Conservation (phyloP, 2,888 invertebrate species). For the Volucella inflata region DNA sequence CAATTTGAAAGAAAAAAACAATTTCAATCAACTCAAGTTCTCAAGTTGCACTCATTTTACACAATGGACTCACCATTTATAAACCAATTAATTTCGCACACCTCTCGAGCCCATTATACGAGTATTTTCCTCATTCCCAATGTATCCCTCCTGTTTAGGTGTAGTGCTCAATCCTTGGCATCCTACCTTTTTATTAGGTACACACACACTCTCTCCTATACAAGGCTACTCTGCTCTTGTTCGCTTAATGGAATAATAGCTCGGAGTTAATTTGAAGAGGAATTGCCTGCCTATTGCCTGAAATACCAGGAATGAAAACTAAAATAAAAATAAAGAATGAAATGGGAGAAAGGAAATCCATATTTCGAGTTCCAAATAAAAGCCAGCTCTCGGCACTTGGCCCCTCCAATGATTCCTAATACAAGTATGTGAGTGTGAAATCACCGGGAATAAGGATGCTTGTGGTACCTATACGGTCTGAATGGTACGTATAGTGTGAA, state of each 20-base stretch:
- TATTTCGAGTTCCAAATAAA: slow-evolving; percentile 14
- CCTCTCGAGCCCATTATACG: slow-evolving; percentile 13
- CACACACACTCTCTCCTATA: slow-evolving; percentile 1
- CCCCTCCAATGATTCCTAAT: slow-evolving; percentile 53
- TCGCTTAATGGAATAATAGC: slow-evolving; percentile 61
- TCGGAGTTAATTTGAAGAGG: slow-evolving; percentile 66
- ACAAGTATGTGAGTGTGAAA: background rate
- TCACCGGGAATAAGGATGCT: slow-evolving; percentile 2
- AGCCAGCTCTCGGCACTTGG: slow-evolving; percentile 24
- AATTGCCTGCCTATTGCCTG: slow-evolving; percentile 32
- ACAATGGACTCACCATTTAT: slow-evolving; percentile 46
- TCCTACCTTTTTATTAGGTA: slow-evolving; percentile 26
- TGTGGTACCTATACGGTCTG: too few relatives aligned
- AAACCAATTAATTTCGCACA: slow-evolving; percentile 68
- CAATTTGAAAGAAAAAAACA: too few relatives aligned
- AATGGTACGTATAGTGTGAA: slow-evolving; percentile 16
- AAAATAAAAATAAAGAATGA: background rate
- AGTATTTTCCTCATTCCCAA: slow-evolving; percentile 7
- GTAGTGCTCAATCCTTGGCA: background rate
- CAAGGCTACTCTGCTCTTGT: background rate
- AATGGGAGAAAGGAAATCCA: background rate
- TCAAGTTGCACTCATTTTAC: slow-evolving; percentile 42
- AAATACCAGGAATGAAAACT: slow-evolving; percentile 32
- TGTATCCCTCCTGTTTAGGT: background rate
- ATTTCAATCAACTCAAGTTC: slow-evolving; percentile 47